Percentiles rank a stretch among this genome's conserved stretches.
phyloP scores from a whole-genome alignment of 2,113 vertebrate species.

The Pollimyrus isidori region DNA sequence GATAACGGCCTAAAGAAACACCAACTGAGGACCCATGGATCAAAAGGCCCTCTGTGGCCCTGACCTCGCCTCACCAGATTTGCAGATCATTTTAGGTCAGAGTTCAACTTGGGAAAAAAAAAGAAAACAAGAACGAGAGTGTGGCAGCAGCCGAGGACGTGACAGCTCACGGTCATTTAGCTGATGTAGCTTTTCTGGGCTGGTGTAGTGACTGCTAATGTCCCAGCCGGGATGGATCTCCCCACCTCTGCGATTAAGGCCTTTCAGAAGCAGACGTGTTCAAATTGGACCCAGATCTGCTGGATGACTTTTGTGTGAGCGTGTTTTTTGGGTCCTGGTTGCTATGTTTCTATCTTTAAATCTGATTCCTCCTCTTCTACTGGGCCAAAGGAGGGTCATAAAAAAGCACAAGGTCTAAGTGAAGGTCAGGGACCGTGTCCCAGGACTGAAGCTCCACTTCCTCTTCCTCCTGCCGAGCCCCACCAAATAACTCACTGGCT shows the following conservation, averaged over 20 bases:
- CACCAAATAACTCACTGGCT: conserved; percentile 56
- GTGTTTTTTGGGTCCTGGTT: conserved; percentile 28
- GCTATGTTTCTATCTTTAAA: conserved; percentile 38
- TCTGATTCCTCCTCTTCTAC: conserved; percentile 34
- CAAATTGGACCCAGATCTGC: conserved; percentile 41
- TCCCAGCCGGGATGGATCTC: neutral
- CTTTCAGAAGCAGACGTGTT: neutral
- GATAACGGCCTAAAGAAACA: neutral
- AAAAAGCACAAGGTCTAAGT: conserved; percentile 40
- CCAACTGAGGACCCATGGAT: neutral
- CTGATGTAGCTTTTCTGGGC: no score
- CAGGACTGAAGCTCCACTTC: conserved; percentile 9
- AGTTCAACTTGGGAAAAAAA: neutral
- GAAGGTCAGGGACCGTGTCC: conserved; percentile 41
- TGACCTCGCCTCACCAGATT: neutral
- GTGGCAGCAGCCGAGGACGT: neutral
- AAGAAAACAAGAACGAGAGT: neutral
- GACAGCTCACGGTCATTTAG: neutral
- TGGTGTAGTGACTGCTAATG: neutral
- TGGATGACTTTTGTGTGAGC: conserved; percentile 55
- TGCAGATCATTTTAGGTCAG: neutral
- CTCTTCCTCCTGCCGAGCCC: conserved; percentile 44
- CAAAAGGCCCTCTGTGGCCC: neutral
- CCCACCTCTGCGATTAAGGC: neutral
- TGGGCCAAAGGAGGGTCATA: conserved; percentile 42